Percentiles rank a stretch among this genome's conserved stretches.
Conservation (phyloP, 2,888 invertebrate genomes). For the Seladonia tumulorum region DNA sequence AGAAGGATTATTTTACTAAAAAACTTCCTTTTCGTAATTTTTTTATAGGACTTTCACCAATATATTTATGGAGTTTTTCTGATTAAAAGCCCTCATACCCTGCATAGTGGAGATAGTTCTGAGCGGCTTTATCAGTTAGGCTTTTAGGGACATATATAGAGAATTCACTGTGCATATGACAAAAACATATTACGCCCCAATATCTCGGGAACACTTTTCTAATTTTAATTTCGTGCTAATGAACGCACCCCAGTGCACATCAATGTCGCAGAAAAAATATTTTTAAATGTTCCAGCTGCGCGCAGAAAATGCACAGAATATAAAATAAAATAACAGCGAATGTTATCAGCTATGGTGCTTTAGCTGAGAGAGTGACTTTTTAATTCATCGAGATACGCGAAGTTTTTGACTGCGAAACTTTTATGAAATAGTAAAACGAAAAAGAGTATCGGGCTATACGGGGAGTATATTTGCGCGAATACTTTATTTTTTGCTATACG, state of each 20-base stretch:
- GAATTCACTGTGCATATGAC: no score
- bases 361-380: not conserved
- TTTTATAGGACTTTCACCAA: no score
- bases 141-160: no score
- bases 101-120: no score
- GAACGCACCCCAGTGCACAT: not conserved
- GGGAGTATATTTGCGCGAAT: slow-evolving; percentile 30
- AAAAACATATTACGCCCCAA: no score
- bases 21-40: no score
- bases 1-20: no score
- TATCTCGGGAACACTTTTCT: not conserved
- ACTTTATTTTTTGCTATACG: slow-evolving; percentile 39
- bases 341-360: not conserved
- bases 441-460: slow-evolving; percentile 2
- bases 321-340: not conserved
- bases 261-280: not conserved
- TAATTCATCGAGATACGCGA: not conserved
- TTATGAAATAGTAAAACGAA: slow-evolving; percentile 7
- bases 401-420: not conserved
- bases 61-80: no score
- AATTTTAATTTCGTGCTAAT: not conserved
- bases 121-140: no score
- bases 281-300: not conserved
- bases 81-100: no score
- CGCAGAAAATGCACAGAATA: no score